Evolutionary conservation across 2,797 vertebrate genomes (phyloP), one percentile per base, ranked within the genome.

Genomic region (Pteropus rufus): DNA sequence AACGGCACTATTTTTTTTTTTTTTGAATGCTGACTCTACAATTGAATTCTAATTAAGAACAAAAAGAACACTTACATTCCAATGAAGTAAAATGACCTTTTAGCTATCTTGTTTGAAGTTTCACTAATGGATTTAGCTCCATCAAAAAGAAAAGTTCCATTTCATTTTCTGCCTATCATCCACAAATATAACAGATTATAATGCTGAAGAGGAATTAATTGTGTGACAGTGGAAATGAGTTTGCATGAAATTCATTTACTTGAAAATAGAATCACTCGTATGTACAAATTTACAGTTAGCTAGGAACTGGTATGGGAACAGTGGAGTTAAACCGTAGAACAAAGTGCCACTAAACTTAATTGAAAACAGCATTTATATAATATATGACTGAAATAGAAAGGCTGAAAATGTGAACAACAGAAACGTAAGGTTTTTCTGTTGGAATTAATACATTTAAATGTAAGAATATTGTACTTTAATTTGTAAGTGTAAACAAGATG

Each of bases 211-310:
- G 29, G 80, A 90, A 94, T 75, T 96, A 97, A 77, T 81, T 7
- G 1, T 10, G 16, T 96, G 86, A 83, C 90, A 73, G 49, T 87
- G 5, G 62, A 83, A 96, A 85, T 95, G 87, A 95, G 89, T 90
- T 96, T 94, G 93, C 94, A 93, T 97, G 92, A 97, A 96, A 95
- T 97, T 97, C 93, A 96, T 96, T 97, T 96, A 62, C 80, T 95
- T 95, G 86, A 96, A 96, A 94, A 95, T 49, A 95, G 81, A 94
- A 97, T 62, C 41, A 56, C 52, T 95, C 75, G 3, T 64, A 91
- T 95, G 95, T 95, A 94, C 49, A 85, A 49, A 91, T 96, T 69
- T 93, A 36, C 73, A 70, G 70, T 70, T 87, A 70, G 82, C 72
- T 65, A 39, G 96, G 83, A 67, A 76, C 31, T 24, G 2, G 29